A percentile compares a stretch with the other conserved stretches of the same genome.
Evolutionary conservation across 2,888 invertebrate species (phyloP).

Genomic region (Protodeltote pygarga): DNA sequence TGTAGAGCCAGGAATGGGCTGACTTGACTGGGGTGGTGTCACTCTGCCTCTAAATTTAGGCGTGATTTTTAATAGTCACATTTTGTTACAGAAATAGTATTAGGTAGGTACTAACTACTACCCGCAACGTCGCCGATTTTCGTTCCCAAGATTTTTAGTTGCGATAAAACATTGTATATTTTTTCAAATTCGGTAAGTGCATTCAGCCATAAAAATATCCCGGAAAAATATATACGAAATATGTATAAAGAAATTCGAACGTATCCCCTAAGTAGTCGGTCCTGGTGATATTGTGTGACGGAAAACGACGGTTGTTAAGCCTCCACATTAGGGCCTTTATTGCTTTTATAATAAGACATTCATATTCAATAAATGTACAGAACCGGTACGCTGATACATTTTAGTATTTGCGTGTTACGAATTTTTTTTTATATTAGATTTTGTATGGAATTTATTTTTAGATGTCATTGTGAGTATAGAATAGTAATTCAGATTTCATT

Average conservation of each 20-base stretch:
- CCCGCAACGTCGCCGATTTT: too few species aligned
- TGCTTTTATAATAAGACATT: constrained; percentile 52
- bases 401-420: constrained; percentile 21
- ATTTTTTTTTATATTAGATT: constrained; percentile 11
- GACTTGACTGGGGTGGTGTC: too few species aligned
- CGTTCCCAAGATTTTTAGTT: too few species aligned
- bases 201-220: background rate
- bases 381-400: constrained; percentile 31
- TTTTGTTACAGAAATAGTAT: too few species aligned
- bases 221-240: background rate
- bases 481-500: too few species aligned
- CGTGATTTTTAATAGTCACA: too few species aligned
- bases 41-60: too few species aligned
- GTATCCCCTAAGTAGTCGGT: constrained; percentile 8
- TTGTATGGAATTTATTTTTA: background rate
- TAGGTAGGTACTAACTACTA: too few species aligned
- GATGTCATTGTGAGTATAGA: background rate
- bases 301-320: constrained; percentile 35
- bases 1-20: too few species aligned
- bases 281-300: constrained; percentile 26
- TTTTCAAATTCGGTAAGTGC: background rate
- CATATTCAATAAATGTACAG: constrained; percentile 50
- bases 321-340: constrained; percentile 47
- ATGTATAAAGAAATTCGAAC: constrained; percentile 9
- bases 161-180: too few species aligned